Conservation (phyloP, 2,797 vertebrate species). For the Rhinichthys osculus region DNA sequence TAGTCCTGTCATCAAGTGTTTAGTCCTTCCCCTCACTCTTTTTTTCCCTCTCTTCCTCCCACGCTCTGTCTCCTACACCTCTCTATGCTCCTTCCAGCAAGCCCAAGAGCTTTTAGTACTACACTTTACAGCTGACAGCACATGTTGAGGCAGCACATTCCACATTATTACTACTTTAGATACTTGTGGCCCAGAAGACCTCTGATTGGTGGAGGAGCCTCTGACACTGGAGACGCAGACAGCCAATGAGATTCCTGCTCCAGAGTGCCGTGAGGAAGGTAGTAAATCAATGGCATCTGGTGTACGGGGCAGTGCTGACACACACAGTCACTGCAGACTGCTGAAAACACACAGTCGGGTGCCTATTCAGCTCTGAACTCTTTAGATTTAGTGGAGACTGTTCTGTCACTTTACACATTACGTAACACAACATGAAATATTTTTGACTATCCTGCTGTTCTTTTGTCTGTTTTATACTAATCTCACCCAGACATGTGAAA, state of each 20-base stretch:
- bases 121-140: slow-evolving; percentile 81
- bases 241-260: slow-evolving; percentile 78
- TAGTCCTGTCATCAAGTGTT: slow-evolving; percentile 71
- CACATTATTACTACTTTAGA: slow-evolving; percentile 85
- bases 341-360: slow-evolving; percentile 39
- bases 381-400: slow-evolving; percentile 52
- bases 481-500: slow-evolving; percentile 19
- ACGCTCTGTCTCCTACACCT: slow-evolving; percentile 54
- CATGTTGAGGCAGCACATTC: slow-evolving; percentile 82
- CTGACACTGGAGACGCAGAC: slow-evolving; percentile 66
- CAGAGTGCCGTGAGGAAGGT: slow-evolving; percentile 69
- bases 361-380: slow-evolving; percentile 12
- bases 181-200: slow-evolving; percentile 76
- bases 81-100: slow-evolving; percentile 47
- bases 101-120: slow-evolving; percentile 76
- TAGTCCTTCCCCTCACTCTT: slow-evolving; percentile 56
- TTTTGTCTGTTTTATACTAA: slow-evolving; percentile 34
- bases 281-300: slow-evolving; percentile 69
- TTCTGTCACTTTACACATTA: slow-evolving; percentile 56
- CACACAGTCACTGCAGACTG: slow-evolving; percentile 61
- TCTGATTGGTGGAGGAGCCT: slow-evolving; percentile 76
- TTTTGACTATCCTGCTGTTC: slow-evolving; percentile 23
- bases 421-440: not conserved
- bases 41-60: slow-evolving; percentile 36
- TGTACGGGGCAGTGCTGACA: slow-evolving; percentile 51